Base-by-base conservation (phyloP, 2,797 vertebrate species). In the Erethizon dorsatum region DNA sequence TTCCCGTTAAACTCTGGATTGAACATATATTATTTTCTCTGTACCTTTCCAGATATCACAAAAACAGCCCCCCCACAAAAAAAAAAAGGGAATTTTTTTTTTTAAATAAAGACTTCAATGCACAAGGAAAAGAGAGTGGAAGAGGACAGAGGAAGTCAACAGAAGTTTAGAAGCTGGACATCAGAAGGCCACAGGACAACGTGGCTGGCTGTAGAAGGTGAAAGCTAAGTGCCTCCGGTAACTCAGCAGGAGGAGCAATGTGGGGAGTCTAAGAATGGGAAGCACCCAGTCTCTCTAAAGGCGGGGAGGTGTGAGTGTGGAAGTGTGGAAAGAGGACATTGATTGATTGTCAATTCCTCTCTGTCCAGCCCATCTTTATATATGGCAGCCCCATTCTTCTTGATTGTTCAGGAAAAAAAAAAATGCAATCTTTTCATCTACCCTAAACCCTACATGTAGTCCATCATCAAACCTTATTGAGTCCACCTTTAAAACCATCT, bases 11-110 rank as follows among this genome's bases (percentile, higher is more conserved):
- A 67, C 73, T 87, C 50, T 50, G 12, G 31, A 65, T 85, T 67
- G 15, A 79, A 20, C 33, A 85, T 8, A 78, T 26, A 13, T 59
- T 92, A 87, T 84, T 93, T 92, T 65, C n/a, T 45, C 52, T 88
- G 54, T 24, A 61, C 45, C 24, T 84, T 97, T 95, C 24, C 52
- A 89, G 94, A 90, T 69, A 71, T n/a, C 67, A 86, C 28, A 73
- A 92, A 92, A 97, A 80, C 75, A 12, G 88, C 31, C 14, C 9
- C 52, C 52, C 52, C 37, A 41, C 37, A 22, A 56, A 56, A 56
- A 54, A 54, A 0, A 50, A n/a, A 63, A 28, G 18, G 24, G 2
- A 75, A 37, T 94, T 54, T 54, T 80, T 78, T 78, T 69, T 28
- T 52, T 79, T 54, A 37, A 13, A 67, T 59, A 86, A 52, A 78